A percentile compares a stretch with the other conserved stretches of the same genome.
Evolutionary conservation across 2,797 vertebrate species (phyloP).

Genomic region (Cirrhinus mrigala): DNA sequence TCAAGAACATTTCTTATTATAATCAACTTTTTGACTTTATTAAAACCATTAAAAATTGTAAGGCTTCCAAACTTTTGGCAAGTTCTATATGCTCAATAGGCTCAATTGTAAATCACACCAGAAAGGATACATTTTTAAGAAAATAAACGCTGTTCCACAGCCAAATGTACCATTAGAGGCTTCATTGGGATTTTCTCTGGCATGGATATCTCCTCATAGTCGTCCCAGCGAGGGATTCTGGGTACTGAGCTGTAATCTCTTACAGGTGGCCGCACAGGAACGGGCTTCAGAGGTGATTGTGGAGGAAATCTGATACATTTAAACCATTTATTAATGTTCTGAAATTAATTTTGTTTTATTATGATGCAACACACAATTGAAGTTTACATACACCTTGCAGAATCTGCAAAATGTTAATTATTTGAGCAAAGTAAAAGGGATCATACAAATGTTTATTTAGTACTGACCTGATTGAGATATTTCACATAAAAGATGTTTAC

Average conservation of each 20-base stretch:
- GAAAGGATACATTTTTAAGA: neutral
- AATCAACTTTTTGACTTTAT: neutral
- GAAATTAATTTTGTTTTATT: neutral
- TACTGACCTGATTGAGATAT: too few relatives aligned
- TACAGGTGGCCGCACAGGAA: conserved; percentile 80
- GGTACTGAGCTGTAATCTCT: conserved; percentile 77
- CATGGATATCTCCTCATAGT: conserved; percentile 76
- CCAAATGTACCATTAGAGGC: conserved; percentile 75
- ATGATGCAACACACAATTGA: neutral
- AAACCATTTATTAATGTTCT: neutral
- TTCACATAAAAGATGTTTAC: too few relatives aligned
- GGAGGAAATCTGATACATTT: conserved; percentile 82
- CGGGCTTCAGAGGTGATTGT: conserved; percentile 89
- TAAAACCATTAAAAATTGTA: too few relatives aligned
- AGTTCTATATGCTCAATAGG: neutral
- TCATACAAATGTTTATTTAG: too few relatives aligned
- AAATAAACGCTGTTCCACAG: neutral
- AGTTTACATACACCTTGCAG: too few relatives aligned
- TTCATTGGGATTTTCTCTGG: conserved; percentile 81
- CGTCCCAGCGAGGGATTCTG: conserved; percentile 89
- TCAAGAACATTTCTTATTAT: neutral
- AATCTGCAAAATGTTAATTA: too few relatives aligned
- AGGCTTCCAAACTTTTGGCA: too few relatives aligned
- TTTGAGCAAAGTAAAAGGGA: too few relatives aligned
- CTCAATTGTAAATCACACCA: neutral